Percentiles rank a stretch among this genome's conserved stretches.
These are phyloP conservation scores for Idaea aversata DNA, from an alignment of 2,888 invertebrate species.

Conservation along the genomic window DNA sequence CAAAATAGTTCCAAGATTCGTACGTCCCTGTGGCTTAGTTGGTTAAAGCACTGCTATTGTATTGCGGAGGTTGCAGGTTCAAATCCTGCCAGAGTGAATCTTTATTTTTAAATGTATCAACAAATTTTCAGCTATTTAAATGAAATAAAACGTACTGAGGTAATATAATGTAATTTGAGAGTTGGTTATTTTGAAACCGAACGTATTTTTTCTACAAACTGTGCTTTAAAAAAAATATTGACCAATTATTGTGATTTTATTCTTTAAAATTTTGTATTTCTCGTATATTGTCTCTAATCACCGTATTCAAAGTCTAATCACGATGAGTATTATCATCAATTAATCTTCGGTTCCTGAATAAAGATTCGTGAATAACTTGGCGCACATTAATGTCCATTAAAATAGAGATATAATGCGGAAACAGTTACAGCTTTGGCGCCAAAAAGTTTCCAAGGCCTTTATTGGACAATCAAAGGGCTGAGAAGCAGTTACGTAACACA, in stretches of 20 bases:
- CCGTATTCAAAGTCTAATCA: background rate
- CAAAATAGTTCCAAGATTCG: background rate
- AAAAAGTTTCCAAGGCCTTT: constrained; percentile 36
- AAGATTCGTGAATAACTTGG: background rate
- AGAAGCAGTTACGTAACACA: constrained; percentile 26
- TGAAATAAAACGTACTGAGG: too few species aligned
- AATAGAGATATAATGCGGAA: constrained; percentile 22
- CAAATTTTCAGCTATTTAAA: too few species aligned
- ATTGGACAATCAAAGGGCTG: constrained; percentile 38
- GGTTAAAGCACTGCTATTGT: background rate
- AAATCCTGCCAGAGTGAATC: background rate
- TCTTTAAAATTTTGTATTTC: too few species aligned
- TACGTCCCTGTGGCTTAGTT: background rate
- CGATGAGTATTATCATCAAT: background rate
- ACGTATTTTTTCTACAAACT: too few species aligned
- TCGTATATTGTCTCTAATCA: too few species aligned
- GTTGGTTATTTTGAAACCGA: too few species aligned
- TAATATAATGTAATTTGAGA: too few species aligned
- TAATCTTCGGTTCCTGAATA: constrained; percentile 1
- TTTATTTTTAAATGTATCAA: background rate
- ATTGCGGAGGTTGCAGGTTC: background rate
- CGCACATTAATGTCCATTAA: constrained; percentile 3
- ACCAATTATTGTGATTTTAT: too few species aligned
- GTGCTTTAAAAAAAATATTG: too few species aligned
- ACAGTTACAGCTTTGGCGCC: constrained; percentile 17